Evolutionary conservation across 2,888 invertebrate genomes (phyloP).

Genomic region (Nephrotoma guestfalica): DNA sequence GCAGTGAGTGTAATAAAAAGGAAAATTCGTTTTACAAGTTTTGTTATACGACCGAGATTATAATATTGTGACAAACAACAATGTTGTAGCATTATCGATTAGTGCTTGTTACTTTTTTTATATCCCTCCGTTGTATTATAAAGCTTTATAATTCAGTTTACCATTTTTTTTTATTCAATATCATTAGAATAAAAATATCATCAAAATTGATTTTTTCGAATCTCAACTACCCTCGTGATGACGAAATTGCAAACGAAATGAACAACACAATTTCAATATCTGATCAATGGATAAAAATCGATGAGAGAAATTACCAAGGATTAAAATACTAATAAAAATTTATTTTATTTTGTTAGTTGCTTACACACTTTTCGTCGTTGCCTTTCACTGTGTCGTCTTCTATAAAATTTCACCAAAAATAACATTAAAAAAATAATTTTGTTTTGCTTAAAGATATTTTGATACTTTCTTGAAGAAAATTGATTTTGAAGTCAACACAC

Average conservation of each 20-base stretch:
- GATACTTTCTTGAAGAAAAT: neutral
- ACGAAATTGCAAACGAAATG: too few relatives aligned
- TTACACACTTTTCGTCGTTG: neutral
- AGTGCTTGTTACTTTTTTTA: neutral
- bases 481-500: neutral
- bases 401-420: neutral
- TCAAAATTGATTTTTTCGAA: neutral
- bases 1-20: neutral
- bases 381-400: neutral
- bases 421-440: neutral
- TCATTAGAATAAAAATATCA: neutral
- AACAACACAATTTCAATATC: neutral
- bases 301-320: neutral
- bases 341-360: neutral
- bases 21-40: neutral
- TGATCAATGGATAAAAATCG: neutral
- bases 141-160: too few relatives aligned
- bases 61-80: neutral
- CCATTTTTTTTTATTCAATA: neutral
- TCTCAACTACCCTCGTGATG: neutral
- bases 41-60: neutral
- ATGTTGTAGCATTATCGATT: neutral
- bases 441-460: neutral
- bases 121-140: neutral
- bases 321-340: neutral